Evolutionary conservation across 2,888 invertebrate genomes (phyloP).

Genomic region (Cantharis lateralis): DNA sequence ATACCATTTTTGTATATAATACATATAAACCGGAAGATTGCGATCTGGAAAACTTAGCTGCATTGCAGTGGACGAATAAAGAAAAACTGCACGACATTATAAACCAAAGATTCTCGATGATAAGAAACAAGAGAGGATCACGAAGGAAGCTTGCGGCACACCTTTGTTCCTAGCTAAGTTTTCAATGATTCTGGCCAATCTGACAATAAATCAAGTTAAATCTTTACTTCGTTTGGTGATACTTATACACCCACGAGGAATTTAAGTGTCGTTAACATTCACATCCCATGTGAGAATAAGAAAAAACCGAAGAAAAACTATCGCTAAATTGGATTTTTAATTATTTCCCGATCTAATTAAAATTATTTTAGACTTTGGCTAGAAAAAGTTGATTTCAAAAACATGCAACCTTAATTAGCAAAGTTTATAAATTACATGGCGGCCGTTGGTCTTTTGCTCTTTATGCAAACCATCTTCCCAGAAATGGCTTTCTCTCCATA

Average conservation of each 20-base stretch:
- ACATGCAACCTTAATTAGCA: neutral
- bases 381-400: neutral
- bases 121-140: neutral
- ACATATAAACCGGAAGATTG: neutral
- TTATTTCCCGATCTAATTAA: neutral
- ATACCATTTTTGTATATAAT: neutral
- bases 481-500: neutral
- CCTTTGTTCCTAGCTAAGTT: neutral
- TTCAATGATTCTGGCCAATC: neutral
- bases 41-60: neutral
- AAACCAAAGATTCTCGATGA: neutral
- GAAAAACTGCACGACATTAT: neutral
- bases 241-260: neutral
- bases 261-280: neutral
- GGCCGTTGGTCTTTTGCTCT: neutral
- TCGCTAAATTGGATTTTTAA: neutral
- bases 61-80: neutral
- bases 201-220: neutral
- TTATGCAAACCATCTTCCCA: neutral
- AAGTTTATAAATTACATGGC: neutral
- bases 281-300: neutral
- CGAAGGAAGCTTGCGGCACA: neutral
- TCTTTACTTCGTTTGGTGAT: neutral
- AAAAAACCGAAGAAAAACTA: neutral
- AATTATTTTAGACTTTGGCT: neutral